Evolutionary conservation across 2,888 invertebrate genomes (phyloP).

Genomic region (Troides helena): DNA sequence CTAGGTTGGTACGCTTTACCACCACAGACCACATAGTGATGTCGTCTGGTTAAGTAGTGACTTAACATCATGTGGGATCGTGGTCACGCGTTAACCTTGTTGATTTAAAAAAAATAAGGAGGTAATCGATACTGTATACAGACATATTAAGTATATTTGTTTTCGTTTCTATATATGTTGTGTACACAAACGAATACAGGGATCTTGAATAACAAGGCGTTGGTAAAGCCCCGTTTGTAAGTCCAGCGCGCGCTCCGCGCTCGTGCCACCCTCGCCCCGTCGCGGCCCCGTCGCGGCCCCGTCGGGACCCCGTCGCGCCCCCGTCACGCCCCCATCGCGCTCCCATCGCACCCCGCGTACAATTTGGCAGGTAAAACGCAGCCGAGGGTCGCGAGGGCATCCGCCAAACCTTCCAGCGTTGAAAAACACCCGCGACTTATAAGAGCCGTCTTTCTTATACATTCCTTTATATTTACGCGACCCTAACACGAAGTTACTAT

Average conservation of each 20-base stretch:
- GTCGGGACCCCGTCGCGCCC: conserved; percentile 28
- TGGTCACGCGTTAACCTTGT: too few species aligned
- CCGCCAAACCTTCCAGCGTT: conserved; percentile 1
- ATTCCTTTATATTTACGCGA: too few species aligned
- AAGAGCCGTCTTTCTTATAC: not conserved
- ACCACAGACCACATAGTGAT: too few species aligned
- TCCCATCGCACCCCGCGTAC: conserved; percentile 42
- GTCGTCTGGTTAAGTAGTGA: too few species aligned
- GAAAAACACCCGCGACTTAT: conserved; percentile 7
- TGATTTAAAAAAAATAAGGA: too few species aligned
- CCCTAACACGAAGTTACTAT: too few species aligned
- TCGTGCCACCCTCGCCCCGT: conserved; percentile 31
- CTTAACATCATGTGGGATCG: too few species aligned
- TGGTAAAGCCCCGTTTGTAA: not conserved
- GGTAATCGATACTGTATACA: too few species aligned
- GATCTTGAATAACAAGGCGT: conserved; percentile 8
- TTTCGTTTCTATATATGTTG: too few species aligned
- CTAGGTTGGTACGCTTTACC: too few species aligned
- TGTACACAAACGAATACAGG: not conserved
- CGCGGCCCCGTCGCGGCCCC: too few species aligned
- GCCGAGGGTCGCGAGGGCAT: conserved; percentile 37
- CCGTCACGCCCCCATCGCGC: conserved; percentile 15
- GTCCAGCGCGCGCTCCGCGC: conserved; percentile 3
- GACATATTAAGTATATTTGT: too few species aligned
- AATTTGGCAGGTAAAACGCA: conserved; percentile 70